Evolutionary conservation across 1,140 invertebrate species (phyloP).

Genomic region (Papilio machaon): DNA sequence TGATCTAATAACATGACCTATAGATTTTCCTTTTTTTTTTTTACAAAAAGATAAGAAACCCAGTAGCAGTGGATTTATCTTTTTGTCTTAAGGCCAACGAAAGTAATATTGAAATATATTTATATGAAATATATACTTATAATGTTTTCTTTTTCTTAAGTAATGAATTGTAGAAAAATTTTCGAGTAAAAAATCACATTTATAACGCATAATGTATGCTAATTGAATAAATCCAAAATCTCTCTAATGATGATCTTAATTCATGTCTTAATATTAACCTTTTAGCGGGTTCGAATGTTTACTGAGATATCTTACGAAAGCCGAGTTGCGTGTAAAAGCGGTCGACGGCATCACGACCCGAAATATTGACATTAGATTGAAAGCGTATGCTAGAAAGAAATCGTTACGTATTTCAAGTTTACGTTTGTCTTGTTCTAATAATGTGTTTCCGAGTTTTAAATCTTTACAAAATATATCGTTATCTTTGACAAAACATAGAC

Average conservation of each 20-base stretch:
- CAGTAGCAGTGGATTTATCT: too few relatives aligned
- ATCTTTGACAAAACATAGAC: too few relatives aligned
- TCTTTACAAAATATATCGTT: too few relatives aligned
- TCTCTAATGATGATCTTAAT: not conserved
- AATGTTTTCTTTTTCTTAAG: too few relatives aligned
- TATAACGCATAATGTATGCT: not conserved
- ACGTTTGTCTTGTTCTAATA: not conserved
- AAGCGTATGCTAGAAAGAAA: not conserved
- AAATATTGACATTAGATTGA: slow-evolving; percentile 27
- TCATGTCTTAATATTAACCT: not conserved
- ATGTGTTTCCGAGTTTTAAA: not conserved
- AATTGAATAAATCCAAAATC: not conserved
- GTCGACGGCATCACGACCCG: not conserved
- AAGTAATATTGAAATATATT: too few relatives aligned
- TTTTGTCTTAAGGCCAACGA: too few relatives aligned
- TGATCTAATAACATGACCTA: too few relatives aligned
- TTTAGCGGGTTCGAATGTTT: slow-evolving; percentile 17
- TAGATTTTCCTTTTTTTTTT: too few relatives aligned
- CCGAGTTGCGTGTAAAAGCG: not conserved
- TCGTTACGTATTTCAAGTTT: not conserved
- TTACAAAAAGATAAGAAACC: too few relatives aligned
- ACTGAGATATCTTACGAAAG: slow-evolving; percentile 24
- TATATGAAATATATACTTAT: too few relatives aligned
- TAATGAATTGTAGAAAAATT: too few relatives aligned
- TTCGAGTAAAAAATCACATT: not conserved